Evolutionary conservation across 1,140 invertebrate genomes (phyloP), one percentile per base, ranked within the genome.

Genomic region (Drosophila micromelanica): DNA sequence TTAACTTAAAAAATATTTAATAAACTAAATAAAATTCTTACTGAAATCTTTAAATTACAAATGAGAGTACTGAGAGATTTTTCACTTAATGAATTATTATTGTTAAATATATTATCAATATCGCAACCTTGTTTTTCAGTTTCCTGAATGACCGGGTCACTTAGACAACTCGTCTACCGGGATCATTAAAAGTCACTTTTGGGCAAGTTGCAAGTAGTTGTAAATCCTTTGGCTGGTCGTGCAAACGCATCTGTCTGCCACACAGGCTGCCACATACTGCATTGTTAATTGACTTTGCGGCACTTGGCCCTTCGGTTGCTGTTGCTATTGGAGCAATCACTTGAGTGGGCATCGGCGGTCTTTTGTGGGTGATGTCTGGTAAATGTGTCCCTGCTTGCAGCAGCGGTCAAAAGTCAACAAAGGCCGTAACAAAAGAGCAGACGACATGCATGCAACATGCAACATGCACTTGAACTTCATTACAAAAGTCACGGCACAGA

Each of bases 391-490:
- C 64, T 64, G 43, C 73, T 69, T 54, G 80, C 23, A 37, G 70
- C 79, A 57, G 43, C 68, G 73, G 73, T 73, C 64, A 77, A 71
- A 77, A 73, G 84, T 89, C 84, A 89, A 89, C 82, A 87, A 72
- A 81, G 62, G 69, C 68, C 45, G 60, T 38, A 69, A 61, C 15
- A 64, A 73, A 73, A 57, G 74, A 38, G 42, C 73, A 62, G 20
- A 42, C 30, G 56, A 67, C 73, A 76, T 67, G 57, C 49, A 64
- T 65, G 59, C 60, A 64, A 72, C 68, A 75, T 73, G 81, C 82
- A 87, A 72, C 68, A 75, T 73, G 81, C 82, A 87, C 82, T 82
- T 89, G 75, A 87, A 69, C 64, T 69, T 87, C 82, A 87, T 69
- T 80, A 59, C 45, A 75, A 60, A 78, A 72, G 76, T 87, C 82